Conservation (phyloP, 1,140 invertebrate species). For the Coenobita brevimanus region DNA sequence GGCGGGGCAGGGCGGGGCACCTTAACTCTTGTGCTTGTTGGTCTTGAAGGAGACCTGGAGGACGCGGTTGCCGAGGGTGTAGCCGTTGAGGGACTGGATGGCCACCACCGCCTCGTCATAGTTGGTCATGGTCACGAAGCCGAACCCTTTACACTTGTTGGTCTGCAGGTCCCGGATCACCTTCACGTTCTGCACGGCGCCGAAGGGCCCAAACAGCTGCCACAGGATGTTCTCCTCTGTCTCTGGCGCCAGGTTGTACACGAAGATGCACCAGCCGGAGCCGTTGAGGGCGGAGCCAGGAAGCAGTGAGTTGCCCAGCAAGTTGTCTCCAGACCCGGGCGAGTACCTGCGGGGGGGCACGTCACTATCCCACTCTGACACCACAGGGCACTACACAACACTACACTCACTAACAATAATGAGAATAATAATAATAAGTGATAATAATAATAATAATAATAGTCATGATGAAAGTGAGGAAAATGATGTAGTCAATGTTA, state of each 20-base stretch:
- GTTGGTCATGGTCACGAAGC: conserved; percentile 99
- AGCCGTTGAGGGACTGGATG: conserved; percentile 98
- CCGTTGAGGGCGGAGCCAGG: conserved; percentile 79
- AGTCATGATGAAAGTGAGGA: background rate
- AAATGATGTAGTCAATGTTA: conserved; percentile 47
- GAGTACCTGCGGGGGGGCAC: conserved; percentile 83
- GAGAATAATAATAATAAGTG: background rate
- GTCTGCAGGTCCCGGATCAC: conserved; percentile 97
- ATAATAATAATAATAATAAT: background rate
- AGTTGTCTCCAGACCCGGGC: conserved; percentile 89
- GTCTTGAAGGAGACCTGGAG: conserved; percentile 99
- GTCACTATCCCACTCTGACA: conserved; percentile 51
- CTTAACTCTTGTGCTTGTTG: conserved; percentile 74
- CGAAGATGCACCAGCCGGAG: conserved; percentile 98
- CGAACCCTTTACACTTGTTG: conserved; percentile 99
- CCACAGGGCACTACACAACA: background rate
- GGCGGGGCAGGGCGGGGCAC: conserved; percentile 8
- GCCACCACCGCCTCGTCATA: conserved; percentile 98
- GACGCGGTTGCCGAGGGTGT: conserved; percentile 96
- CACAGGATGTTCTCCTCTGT: conserved; percentile 98
- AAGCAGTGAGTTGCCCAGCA: conserved; percentile 89
- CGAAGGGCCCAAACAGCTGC: conserved; percentile 99
- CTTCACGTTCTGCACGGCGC: conserved; percentile 98
- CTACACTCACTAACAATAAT: conserved; percentile 26
- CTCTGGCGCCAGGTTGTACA: conserved; percentile 98